phyloP scores from a whole-genome alignment of 2,113 vertebrate species.

The Sorex araneus region DNA sequence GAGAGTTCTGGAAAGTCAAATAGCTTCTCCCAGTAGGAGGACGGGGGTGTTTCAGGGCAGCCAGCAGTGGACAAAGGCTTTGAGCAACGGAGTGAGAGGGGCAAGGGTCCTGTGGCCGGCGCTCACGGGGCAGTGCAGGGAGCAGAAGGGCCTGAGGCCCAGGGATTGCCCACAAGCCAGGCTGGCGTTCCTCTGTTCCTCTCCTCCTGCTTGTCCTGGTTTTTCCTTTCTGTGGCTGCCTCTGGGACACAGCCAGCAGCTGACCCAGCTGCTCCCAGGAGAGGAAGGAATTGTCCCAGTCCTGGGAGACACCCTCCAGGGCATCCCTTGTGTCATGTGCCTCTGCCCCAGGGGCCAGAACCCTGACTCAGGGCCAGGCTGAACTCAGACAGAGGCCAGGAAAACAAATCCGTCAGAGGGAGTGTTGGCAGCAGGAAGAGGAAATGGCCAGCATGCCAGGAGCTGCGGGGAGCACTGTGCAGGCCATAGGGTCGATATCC shows the following conservation, averaged over 20 bases:
- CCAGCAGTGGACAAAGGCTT: not conserved
- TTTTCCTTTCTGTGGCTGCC: not conserved
- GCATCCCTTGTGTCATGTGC: not conserved
- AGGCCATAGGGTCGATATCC: not conserved
- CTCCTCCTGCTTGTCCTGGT: not conserved
- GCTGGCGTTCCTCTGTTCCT: not conserved
- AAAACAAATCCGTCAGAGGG: not conserved
- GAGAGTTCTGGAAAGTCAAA: not conserved
- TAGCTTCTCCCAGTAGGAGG: not conserved
- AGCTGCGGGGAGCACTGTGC: not conserved
- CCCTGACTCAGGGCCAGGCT: not conserved
- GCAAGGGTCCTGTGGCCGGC: too few species aligned
- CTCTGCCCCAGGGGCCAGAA: not conserved
- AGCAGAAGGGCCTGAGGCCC: not conserved
- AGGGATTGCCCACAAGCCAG: too few species aligned
- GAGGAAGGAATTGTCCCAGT: not conserved
- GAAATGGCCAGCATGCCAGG: rapidly evolving
- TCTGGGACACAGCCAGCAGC: too few species aligned
- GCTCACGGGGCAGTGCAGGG: not conserved
- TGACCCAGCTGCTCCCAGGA: not conserved
- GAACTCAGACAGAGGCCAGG: not conserved
- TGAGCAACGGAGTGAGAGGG: not conserved
- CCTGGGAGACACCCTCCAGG: not conserved
- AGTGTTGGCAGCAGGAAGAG: not conserved
- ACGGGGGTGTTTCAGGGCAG: too few species aligned